Evolutionary conservation across 2,888 invertebrate genomes (phyloP), one percentile per base, ranked within the genome.

Genomic region (Catocala sponsa): DNA sequence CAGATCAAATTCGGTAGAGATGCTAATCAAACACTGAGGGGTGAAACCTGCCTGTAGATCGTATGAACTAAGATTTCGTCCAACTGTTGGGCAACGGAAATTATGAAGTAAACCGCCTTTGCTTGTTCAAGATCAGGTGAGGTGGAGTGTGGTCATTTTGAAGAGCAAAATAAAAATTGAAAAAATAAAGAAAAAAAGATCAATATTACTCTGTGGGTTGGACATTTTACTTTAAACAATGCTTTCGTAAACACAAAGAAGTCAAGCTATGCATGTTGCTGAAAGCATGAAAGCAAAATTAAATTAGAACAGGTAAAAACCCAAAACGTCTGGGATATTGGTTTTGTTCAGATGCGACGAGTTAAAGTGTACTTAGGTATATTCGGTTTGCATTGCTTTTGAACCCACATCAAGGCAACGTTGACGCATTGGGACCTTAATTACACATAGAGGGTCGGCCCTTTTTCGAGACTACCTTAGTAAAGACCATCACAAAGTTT

Each of bases 361-460:
- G 63, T 66, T 73, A 43, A 63, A 72, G 76, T 74, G 65, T 79
- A 70, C 66, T 74, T 80, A 77, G 72, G 74, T 77, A 79, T 72
- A 71, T 64, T 74, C 62, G 66, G 82, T 82, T 82, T 77, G 74
- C 82, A 78, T 83, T 83, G 82, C 84, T 84, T 86, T 84, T 81
- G 81, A 87, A 87, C 87, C 88, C 89, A 90, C 85, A 85, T 90
- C 88, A 89, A 79, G 84, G 81, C 68, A 84, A 88, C 89, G 86
- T 90, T 90, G 87, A 87, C 85, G 86, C 87, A 84, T 82, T 78
- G 80, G 80, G 82, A 78, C 83, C 85, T 87, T 90, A 91, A 91
- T 91, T 91, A 91, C 85, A 84, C 83, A 83, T 81, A 79, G 77
- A 84, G 84, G 84, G 83, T 82, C 78, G 76, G 74, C 52, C 85